Conservation (phyloP, 2,113 vertebrate species). For the Laterallus jamaicensis region DNA sequence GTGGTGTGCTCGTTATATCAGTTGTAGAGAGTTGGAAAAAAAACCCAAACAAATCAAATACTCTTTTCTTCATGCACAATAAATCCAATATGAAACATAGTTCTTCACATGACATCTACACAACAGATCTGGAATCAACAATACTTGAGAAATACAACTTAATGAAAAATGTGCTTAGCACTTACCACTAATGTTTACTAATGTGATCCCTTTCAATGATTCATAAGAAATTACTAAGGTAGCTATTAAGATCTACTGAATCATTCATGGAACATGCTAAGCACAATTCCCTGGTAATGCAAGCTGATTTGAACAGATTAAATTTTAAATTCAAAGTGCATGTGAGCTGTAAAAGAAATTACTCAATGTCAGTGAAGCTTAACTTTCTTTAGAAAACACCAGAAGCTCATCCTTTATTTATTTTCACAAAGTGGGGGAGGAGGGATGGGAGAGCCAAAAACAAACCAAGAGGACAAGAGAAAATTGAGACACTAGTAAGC, state of each 20-base stretch:
- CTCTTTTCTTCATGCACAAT: not conserved
- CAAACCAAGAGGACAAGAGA: not conserved
- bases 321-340: conserved; percentile 65
- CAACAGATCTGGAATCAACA: not conserved
- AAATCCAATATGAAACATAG: not conserved
- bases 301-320: conserved; percentile 70
- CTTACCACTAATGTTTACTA: conserved; percentile 41
- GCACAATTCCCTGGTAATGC: conserved; percentile 55
- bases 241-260: conserved; percentile 69
- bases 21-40: not conserved
- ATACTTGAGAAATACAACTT: not conserved
- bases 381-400: conserved; percentile 28
- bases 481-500: not conserved
- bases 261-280: conserved; percentile 69
- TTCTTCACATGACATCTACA: not conserved
- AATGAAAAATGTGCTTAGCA: conserved; percentile 15
- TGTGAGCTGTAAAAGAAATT: conserved; percentile 64
- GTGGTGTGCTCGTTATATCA: not conserved
- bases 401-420: conserved; percentile 63
- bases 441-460: not conserved
- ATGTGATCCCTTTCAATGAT: conserved; percentile 60
- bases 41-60: not conserved
- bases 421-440: not conserved
- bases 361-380: conserved; percentile 57
- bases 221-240: conserved; percentile 71